Evolutionary conservation across 2,113 vertebrate species (phyloP), one percentile per base, ranked within the genome.

Genomic region (Sigmodon hispidus): DNA sequence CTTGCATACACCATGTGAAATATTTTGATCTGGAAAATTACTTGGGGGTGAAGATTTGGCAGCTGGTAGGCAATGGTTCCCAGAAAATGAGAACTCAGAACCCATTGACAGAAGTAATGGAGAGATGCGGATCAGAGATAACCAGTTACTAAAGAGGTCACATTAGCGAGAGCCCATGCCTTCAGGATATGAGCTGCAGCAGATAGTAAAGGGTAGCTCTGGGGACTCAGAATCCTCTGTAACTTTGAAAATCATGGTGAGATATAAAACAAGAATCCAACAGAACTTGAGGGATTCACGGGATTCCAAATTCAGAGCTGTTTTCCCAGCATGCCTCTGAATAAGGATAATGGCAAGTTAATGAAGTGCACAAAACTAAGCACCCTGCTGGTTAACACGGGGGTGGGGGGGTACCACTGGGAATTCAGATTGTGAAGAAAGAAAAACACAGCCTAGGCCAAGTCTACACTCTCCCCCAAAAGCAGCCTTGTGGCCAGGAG

Each of bases 331-430:
- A 72, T 69, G 70, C n/a, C 95, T 92, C 87, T 92, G 89, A 94
- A 89, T 79, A 93, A 85, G 45, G 77, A 94, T 57, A 91, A 93
- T 80, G 50, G 36, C 59, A 93, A 94, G 94, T 94, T 95, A 96
- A 94, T 92, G 90, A 95, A 97, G 89, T 55, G 92, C 69, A 89
- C 90, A 96, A 95, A 95, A 89, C 24, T 59, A 95, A 96, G 89
- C 40, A 92, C 92, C 72, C 96, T 63, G 21, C 73, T 76, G 89
- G 87, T 95, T 96, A 95, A 90, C 81, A 94, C 59, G 3, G 6
- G n/a, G n/a, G n/a, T n/a, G n/a, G n/a, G n/a, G n/a, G n/a, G 79
- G 85, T 59, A 86, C 93, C 21, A 0, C 69, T 87, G 91, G 91
- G 93, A 94, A 96, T 94, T 95, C 77, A 85, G 50, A 59, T 72